Evolutionary conservation across 1,140 invertebrate genomes (phyloP).

Genomic region (Oryzaephilus surinamensis): DNA sequence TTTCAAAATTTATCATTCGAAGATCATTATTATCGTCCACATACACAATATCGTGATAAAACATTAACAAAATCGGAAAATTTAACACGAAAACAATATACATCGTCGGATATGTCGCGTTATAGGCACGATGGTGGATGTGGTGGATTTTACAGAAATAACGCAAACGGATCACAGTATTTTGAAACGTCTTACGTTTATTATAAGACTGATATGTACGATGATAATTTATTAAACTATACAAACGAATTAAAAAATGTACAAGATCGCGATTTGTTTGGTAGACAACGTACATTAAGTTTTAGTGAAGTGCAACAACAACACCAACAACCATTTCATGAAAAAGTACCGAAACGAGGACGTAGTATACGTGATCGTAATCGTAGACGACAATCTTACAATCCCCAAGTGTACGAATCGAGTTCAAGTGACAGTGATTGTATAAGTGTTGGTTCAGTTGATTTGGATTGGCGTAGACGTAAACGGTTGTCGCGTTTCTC

Average conservation of each 20-base stretch:
- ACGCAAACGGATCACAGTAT: conserved; percentile 19
- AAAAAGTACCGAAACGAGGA: conserved; percentile 26
- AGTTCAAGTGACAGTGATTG: conserved; percentile 35
- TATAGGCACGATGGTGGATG: not conserved
- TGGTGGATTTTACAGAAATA: conserved; percentile 3
- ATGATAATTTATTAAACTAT: too few species aligned
- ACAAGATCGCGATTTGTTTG: conserved; percentile 16
- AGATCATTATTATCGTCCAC: conserved; percentile 18
- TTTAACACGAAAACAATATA: conserved; percentile 32
- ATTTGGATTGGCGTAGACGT: conserved; percentile 33
- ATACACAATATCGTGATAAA: conserved; percentile 14
- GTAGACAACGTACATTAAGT: conserved; percentile 27
- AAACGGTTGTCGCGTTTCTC: conserved; percentile 29
- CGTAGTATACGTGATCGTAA: conserved; percentile 40
- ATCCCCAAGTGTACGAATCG: conserved; percentile 40
- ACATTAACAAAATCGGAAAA: conserved; percentile 33
- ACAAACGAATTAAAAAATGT: too few species aligned
- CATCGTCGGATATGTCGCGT: conserved; percentile 6
- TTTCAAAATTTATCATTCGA: conserved; percentile 29
- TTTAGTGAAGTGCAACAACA: conserved; percentile 28
- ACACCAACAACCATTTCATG: conserved; percentile 3
- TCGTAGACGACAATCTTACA: conserved; percentile 42
- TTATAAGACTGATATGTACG: conserved; percentile 25
- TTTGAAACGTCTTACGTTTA: conserved; percentile 28
- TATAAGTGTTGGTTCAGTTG: conserved; percentile 33